phyloP scores from a whole-genome alignment of 2,888 invertebrate species.

The Leptopterna dolabrata region DNA sequence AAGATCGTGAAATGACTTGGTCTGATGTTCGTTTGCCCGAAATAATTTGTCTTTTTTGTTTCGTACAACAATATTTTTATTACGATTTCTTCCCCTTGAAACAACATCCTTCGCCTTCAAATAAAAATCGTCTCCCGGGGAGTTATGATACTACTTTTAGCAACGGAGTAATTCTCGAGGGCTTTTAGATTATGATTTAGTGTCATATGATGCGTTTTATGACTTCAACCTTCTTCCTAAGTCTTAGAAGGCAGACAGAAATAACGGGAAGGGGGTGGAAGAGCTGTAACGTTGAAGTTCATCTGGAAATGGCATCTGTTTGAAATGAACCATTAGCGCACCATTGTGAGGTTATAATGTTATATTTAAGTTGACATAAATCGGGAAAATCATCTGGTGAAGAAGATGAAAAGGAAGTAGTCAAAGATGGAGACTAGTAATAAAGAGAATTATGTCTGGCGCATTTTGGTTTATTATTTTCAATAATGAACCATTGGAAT shows the following conservation, averaged over 20 bases:
- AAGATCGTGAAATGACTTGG: neutral
- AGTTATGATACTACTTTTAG: neutral
- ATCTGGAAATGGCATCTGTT: no score
- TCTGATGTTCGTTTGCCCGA: neutral
- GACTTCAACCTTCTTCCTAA: neutral
- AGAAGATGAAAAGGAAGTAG: no score
- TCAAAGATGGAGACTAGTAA: no score
- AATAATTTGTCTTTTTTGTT: neutral
- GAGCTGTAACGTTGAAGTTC: no score
- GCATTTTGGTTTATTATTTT: no score
- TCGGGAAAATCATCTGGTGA: no score
- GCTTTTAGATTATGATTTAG: neutral
- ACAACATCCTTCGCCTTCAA: neutral
- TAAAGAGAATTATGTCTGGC: no score
- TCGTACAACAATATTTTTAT: neutral
- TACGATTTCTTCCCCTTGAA: neutral
- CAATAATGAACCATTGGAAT: no score
- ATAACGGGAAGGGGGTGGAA: neutral
- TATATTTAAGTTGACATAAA: no score
- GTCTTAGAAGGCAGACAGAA: neutral
- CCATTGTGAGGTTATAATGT: no score
- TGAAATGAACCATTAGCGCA: no score
- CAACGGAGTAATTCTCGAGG: neutral
- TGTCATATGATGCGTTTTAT: neutral
- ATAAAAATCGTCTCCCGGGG: neutral